Percentiles rank a stretch among this genome's conserved stretches.
These are phyloP conservation scores for Archocentrus centrarchus DNA, from an alignment of 2,113 vertebrate species.

Conservation along the genomic window DNA sequence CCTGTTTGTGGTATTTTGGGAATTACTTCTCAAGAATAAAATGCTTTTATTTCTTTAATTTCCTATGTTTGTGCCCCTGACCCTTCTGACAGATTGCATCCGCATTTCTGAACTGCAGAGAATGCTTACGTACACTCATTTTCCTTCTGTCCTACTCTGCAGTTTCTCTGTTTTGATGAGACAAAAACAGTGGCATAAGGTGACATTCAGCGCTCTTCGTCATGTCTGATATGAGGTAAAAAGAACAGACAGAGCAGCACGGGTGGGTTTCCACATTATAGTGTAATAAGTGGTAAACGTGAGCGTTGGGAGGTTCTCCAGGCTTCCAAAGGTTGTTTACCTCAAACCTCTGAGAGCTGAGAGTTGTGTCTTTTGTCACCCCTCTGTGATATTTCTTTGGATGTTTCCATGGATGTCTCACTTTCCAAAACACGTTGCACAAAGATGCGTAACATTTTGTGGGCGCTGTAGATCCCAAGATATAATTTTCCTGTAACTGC, in stretches of 20 bases:
- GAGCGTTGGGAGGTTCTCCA: background rate
- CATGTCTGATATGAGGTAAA: background rate
- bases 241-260: background rate
- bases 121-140: background rate
- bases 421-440: background rate
- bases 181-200: conserved; percentile 13
- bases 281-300: background rate
- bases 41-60: conserved; percentile 37
- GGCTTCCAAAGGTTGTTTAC: conserved; percentile 4
- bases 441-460: background rate
- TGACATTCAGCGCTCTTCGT: conserved; percentile 8
- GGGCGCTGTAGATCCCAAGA: background rate
- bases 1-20: conserved; percentile 16
- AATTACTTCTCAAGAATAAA: background rate
- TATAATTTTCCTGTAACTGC: background rate
- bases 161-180: conserved; percentile 39
- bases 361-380: background rate
- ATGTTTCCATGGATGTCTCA: background rate
- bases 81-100: background rate
- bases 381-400: background rate
- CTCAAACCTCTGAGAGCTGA: background rate
- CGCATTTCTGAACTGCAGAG: conserved; percentile 1
- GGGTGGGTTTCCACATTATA: background rate
- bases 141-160: conserved; percentile 24
- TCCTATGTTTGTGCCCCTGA: background rate